A percentile compares a stretch with the other conserved stretches of the same genome.
Conservation (phyloP, 2,888 invertebrate species). For the Oscheius sp. region DNA sequence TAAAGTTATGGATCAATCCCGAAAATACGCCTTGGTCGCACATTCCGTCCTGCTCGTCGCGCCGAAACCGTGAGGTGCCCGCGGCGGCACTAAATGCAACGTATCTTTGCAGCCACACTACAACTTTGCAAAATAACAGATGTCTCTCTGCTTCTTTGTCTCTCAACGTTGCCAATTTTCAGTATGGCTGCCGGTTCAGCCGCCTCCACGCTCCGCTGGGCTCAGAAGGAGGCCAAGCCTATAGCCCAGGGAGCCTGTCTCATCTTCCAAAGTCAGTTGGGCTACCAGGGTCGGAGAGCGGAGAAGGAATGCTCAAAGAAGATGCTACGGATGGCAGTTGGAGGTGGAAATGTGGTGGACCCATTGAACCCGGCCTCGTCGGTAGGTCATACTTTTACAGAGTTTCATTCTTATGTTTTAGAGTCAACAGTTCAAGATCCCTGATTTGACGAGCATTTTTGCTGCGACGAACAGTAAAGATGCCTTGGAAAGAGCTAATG, state of each 20-base stretch:
- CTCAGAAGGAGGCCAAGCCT: slow-evolving; percentile 51
- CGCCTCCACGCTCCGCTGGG: slow-evolving; percentile 50
- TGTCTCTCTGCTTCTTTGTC: too few species aligned
- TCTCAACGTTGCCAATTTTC: neutral
- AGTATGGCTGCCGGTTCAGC: slow-evolving; percentile 24
- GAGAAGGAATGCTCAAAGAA: slow-evolving; percentile 53
- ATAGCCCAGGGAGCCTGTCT: slow-evolving; percentile 54
- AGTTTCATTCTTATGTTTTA: neutral
- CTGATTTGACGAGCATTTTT: neutral
- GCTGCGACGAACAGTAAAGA: slow-evolving; percentile 13
- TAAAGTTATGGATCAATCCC: too few species aligned
- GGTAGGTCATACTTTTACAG: neutral
- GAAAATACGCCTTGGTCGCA: too few species aligned
- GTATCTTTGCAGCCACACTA: too few species aligned
- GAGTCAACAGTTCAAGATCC: neutral
- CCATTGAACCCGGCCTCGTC: slow-evolving; percentile 42
- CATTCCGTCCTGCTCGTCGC: too few species aligned
- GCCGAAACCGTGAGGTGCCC: too few species aligned
- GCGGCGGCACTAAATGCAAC: too few species aligned
- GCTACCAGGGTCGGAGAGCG: slow-evolving; percentile 64
- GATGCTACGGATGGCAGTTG: slow-evolving; percentile 52
- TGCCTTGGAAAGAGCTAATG: slow-evolving; percentile 46
- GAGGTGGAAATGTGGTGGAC: slow-evolving; percentile 57
- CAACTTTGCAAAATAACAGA: too few species aligned
- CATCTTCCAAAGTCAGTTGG: slow-evolving; percentile 65